These are phyloP conservation scores for Tragulus kanchil DNA, from an alignment of 2,113 vertebrate genomes.

Conservation along the genomic window DNA sequence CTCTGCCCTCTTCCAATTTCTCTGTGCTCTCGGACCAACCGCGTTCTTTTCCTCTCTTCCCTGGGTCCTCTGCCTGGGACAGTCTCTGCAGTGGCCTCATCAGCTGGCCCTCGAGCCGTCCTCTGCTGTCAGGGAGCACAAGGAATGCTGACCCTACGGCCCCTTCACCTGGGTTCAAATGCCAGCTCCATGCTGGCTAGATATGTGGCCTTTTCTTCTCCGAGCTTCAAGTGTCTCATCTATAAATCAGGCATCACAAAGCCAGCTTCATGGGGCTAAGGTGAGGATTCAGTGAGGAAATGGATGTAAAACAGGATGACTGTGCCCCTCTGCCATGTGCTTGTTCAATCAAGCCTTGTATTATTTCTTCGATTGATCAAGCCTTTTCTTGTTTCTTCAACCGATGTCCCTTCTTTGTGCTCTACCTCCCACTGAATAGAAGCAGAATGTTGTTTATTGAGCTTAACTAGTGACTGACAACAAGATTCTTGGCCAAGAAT, in stretches of 20 bases:
- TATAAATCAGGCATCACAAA: not conserved
- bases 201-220: not conserved
- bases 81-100: not conserved
- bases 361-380: not conserved
- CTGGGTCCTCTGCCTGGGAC: not conserved
- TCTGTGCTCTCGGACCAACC: not conserved
- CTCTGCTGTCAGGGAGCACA: not conserved
- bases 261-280: not conserved
- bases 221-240: not conserved
- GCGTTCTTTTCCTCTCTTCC: not conserved
- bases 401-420: not conserved
- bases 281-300: not conserved
- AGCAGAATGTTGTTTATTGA: not conserved
- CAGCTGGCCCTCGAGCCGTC: not conserved
- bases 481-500: not conserved
- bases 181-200: not conserved
- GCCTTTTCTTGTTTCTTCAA: not conserved
- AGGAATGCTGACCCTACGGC: not conserved
- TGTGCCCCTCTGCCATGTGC: no score
- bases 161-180: not conserved
- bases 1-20: rapidly evolving
- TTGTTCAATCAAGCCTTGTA: not conserved
- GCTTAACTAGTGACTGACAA: not conserved
- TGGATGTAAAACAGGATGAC: not conserved
- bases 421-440: not conserved